Base-by-base conservation (phyloP, 2,797 vertebrate genomes). In the Acrocephalus scirpaceus region DNA sequence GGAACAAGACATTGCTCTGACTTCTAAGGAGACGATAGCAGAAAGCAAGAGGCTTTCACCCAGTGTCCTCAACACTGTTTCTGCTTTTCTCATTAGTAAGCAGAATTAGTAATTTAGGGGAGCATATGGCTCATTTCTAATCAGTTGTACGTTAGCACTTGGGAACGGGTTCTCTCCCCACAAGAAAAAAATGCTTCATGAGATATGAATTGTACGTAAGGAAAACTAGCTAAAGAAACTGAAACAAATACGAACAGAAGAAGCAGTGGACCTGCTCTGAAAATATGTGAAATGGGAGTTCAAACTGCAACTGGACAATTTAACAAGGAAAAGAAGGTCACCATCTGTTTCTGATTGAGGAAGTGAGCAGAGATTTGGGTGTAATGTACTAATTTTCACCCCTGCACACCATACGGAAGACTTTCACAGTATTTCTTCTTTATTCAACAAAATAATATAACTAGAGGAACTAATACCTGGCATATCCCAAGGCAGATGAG, bases 11-110 rank as follows among this genome's bases (percentile, higher is more conserved):
- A 3, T 21, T 4, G 5, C 54, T 77, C 44, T 13, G 22, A 23
- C 32, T 45, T 47, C n/a, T 13, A 11, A 29, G 21, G 0, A 40
- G 48, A 23, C 0, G 1, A 3, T 1, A 30, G 11, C 9, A 64
- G 36, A 74, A 51, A 40, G 13, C 7, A 23, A 29, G 16, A 21
- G 56, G 7, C 29, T 65, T 82, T 77, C 57, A 7, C 5, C 13
- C 20, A 16, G 19, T 70, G 38, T 14, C 48, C 45, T 80, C 53
- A 40, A 15, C 10, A 1, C 4, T 2, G 2, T 22, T 57, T 40
- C 48, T 81, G 4, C 17, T 87, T 85, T 64, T 71, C 77, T 67
- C 16, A 6, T 47, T 82, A 47, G 16, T 12, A 79, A 58, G n/a
- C 17, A 89, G 34, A 60, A 57, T 71, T 71, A 79, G 42, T 53